A percentile compares a stretch with the other conserved stretches of the same genome.
These are phyloP conservation scores for Gobio gobio DNA, from an alignment of 2,113 vertebrate species.

Conservation along the genomic window DNA sequence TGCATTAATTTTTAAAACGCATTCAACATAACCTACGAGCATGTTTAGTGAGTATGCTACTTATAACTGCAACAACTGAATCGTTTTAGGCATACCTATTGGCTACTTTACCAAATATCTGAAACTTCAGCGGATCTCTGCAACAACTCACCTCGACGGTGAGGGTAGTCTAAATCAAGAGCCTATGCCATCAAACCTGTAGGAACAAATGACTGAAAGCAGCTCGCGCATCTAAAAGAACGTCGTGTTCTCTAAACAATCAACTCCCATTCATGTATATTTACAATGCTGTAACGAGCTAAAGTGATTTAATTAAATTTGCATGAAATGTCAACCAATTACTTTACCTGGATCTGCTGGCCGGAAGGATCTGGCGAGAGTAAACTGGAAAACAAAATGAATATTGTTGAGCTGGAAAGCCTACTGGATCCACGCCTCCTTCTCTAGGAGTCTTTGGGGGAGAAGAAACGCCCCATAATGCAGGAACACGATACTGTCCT, in stretches of 20 bases:
- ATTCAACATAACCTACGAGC: neutral
- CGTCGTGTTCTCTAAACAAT: slow-evolving; percentile 37
- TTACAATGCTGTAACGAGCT: slow-evolving; percentile 21
- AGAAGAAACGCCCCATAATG: neutral
- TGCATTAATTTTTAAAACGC: neutral
- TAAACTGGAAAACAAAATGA: slow-evolving; percentile 43
- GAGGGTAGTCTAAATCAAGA: too few species aligned
- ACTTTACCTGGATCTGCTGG: slow-evolving; percentile 30
- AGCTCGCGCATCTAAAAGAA: neutral
- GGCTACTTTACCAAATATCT: neutral
- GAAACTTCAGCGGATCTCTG: neutral
- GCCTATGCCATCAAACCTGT: neutral
- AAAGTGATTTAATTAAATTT: slow-evolving; percentile 67
- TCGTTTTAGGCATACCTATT: neutral
- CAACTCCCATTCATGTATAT: slow-evolving; percentile 58
- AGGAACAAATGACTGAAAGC: neutral
- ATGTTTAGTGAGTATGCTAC: neutral
- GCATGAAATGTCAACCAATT: slow-evolving; percentile 66
- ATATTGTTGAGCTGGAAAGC: slow-evolving; percentile 26
- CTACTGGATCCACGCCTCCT: slow-evolving; percentile 15
- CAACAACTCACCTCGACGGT: neutral
- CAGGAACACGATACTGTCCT: neutral
- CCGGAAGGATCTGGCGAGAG: slow-evolving; percentile 15
- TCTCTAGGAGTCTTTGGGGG: neutral
- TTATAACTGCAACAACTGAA: neutral